Conservation (phyloP, 2,797 vertebrate species). For the Onychomys arenicola region DNA sequence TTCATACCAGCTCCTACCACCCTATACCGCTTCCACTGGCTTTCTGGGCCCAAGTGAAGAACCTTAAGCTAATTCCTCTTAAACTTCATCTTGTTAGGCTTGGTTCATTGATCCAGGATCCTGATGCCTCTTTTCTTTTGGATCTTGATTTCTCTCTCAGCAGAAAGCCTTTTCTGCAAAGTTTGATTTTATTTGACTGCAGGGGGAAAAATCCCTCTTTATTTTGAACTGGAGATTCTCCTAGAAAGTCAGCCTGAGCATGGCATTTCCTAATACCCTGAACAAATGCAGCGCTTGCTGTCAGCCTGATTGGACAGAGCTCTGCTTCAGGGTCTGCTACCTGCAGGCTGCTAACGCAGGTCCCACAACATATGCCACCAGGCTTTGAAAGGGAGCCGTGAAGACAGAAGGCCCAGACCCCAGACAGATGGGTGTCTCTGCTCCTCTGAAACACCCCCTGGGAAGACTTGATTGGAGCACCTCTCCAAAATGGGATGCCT, state of each 20-base stretch:
- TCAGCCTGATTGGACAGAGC: conserved; percentile 68
- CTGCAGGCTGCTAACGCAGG: not conserved
- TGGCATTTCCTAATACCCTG: conserved; percentile 65
- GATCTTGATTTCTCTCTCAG: conserved; percentile 76
- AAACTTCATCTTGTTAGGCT: conserved; percentile 71
- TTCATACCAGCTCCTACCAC: not conserved
- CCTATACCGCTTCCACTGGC: not conserved
- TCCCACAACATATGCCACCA: conserved; percentile 13
- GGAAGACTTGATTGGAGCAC: conserved; percentile 65
- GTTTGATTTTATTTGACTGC: conserved; percentile 73
- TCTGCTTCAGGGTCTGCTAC: conserved; percentile 59
- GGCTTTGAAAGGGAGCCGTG: conserved; percentile 26
- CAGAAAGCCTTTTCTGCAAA: conserved; percentile 72
- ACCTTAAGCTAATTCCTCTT: conserved; percentile 68
- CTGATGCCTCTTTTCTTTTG: conserved; percentile 61
- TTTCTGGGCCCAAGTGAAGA: conserved; percentile 62
- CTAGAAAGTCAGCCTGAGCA: conserved; percentile 34
- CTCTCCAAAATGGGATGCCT: conserved; percentile 69
- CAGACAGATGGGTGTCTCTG: conserved; percentile 74
- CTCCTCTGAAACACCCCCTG: conserved; percentile 67
- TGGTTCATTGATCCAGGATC: conserved; percentile 69
- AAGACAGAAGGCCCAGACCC: conserved; percentile 36
- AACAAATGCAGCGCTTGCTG: conserved; percentile 68
- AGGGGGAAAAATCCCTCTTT: not conserved
- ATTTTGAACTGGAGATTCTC: conserved; percentile 57